Percentiles rank a stretch among this genome's conserved stretches.
Evolutionary conservation across 2,888 invertebrate genomes (phyloP).

Genomic region (Neoscelio sp.): DNA sequence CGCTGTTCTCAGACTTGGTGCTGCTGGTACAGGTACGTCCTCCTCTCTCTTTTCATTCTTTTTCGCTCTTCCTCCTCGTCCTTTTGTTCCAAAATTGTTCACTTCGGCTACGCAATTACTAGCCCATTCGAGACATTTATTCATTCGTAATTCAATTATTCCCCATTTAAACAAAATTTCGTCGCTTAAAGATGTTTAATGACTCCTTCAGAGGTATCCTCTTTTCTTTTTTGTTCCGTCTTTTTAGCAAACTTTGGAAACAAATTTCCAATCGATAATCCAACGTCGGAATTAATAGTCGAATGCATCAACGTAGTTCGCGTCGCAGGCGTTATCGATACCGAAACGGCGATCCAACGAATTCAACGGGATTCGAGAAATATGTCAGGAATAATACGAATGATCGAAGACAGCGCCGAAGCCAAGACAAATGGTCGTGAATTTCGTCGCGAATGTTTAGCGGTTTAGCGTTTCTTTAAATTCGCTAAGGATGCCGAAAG

Average conservation of each 20-base stretch:
- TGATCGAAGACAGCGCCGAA: slow-evolving; percentile 36
- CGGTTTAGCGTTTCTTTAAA: slow-evolving; percentile 43
- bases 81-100: slow-evolving; percentile 32
- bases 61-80: slow-evolving; percentile 6
- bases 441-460: slow-evolving; percentile 36
- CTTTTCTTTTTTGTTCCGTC: no score
- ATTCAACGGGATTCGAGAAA: slow-evolving; percentile 35
- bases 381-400: slow-evolving; percentile 44
- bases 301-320: slow-evolving; percentile 19
- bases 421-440: slow-evolving; percentile 49
- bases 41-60: slow-evolving; percentile 7
- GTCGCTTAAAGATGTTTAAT: slow-evolving; percentile 26
- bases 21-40: slow-evolving; percentile 80
- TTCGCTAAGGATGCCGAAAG: slow-evolving; percentile 41
- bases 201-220: background rate
- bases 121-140: slow-evolving; percentile 52
- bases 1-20: slow-evolving; percentile 81
- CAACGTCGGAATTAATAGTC: no score
- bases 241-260: slow-evolving; percentile 3
- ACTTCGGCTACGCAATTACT: slow-evolving; percentile 43
- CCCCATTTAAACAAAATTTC: slow-evolving; percentile 37
- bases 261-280: slow-evolving; percentile 4
- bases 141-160: slow-evolving; percentile 51
- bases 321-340: slow-evolving; percentile 17
- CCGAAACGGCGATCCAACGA: slow-evolving; percentile 20